A percentile compares a stretch with the other conserved stretches of the same genome.
These are phyloP conservation scores for Axis porcinus DNA, from an alignment of 2,113 vertebrate species.

Conservation along the genomic window DNA sequence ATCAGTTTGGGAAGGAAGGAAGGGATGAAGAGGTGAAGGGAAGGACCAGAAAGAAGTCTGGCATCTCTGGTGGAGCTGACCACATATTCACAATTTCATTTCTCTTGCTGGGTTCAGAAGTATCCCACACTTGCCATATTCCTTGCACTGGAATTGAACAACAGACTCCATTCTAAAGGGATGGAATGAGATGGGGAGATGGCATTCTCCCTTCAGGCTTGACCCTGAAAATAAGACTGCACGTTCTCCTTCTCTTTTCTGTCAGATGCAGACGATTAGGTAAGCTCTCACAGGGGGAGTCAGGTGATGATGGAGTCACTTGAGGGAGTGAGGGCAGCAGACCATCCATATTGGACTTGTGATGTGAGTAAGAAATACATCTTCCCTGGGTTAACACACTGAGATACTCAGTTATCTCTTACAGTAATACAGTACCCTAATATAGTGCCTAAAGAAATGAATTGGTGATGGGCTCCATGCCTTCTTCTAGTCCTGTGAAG, in stretches of 20 bases:
- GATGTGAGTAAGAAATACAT: background rate
- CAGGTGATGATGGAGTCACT: rapidly evolving
- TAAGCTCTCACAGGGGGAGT: background rate
- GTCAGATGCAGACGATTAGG: background rate
- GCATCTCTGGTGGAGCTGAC: background rate
- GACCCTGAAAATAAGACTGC: background rate
- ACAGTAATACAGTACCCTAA: background rate
- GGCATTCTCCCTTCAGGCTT: background rate
- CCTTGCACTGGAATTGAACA: background rate
- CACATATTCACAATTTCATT: background rate
- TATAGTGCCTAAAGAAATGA: background rate
- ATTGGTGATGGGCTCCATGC: background rate
- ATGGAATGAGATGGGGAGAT: background rate
- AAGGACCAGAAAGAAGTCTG: background rate
- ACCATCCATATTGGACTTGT: rapidly evolving
- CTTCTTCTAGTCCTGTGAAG: background rate
- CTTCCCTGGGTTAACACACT: background rate
- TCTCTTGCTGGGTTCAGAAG: background rate
- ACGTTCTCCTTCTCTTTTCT: background rate
- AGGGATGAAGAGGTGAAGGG: background rate
- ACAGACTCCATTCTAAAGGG: background rate
- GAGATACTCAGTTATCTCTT: background rate
- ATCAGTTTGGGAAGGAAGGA: background rate
- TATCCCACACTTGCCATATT: background rate
- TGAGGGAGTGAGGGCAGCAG: background rate